A percentile compares a stretch with the other conserved stretches of the same genome.
Conservation (phyloP, 2,797 vertebrate species). For the Siniperca undulata region DNA sequence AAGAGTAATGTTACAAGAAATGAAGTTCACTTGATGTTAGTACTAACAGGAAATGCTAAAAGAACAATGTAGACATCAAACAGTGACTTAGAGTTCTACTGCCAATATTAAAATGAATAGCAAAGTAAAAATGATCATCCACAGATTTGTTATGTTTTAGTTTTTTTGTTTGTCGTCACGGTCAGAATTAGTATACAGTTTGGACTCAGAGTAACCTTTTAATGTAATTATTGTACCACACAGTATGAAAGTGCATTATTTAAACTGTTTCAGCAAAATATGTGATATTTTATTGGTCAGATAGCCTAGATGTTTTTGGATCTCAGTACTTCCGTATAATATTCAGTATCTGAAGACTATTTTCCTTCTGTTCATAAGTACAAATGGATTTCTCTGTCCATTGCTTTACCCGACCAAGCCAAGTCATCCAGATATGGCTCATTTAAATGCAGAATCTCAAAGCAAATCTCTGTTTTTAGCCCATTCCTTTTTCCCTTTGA, state of each 20-base stretch:
- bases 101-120: no score
- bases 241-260: not conserved
- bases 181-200: not conserved
- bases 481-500: slow-evolving; percentile 84
- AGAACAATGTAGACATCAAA: not conserved
- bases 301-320: not conserved
- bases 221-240: not conserved
- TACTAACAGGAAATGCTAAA: not conserved
- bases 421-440: slow-evolving; percentile 37
- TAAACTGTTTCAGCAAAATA: not conserved
- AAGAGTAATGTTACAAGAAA: no score
- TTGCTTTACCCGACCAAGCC: slow-evolving; percentile 57
- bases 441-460: slow-evolving; percentile 89
- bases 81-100: not conserved
- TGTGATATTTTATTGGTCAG: not conserved
- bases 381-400: slow-evolving; percentile 41
- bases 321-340: not conserved
- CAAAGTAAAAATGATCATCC: not conserved
- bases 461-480: slow-evolving; percentile 92
- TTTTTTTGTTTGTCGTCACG: not conserved
- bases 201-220: not conserved
- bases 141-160: not conserved
- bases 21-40: not conserved
- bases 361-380: slow-evolving; percentile 21
- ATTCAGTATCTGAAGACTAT: slow-evolving; percentile 13